Conservation (phyloP, 2,113 vertebrate genomes). For the Brevimyrus niger region DNA sequence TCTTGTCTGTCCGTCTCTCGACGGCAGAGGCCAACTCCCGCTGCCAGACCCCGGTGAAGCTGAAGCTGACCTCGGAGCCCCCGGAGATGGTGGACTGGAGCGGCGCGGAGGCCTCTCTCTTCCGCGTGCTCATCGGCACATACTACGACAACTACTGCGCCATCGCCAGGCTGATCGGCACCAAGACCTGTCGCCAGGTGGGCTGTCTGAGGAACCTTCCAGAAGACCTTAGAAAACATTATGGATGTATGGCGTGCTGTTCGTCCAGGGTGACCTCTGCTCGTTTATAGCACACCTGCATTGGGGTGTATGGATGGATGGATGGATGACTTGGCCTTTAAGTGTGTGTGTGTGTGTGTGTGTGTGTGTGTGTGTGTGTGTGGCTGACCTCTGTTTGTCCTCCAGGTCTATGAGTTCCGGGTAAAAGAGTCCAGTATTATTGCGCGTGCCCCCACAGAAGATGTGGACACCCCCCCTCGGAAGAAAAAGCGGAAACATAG, state of each 20-base stretch:
- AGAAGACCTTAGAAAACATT: neutral
- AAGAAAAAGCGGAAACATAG: constrained; percentile 98
- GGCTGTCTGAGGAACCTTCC: neutral
- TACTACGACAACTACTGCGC: constrained; percentile 98
- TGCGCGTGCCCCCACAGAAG: constrained; percentile 84
- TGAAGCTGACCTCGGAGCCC: constrained; percentile 79
- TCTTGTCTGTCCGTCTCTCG: neutral
- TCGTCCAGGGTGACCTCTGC: neutral
- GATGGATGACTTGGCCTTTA: neutral
- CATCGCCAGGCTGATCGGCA: constrained; percentile 87
- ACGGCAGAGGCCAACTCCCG: constrained; percentile 84
- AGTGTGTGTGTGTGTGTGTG: neutral
- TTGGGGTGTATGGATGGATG: neutral
- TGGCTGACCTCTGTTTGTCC: neutral
- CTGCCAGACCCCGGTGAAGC: constrained; percentile 92
- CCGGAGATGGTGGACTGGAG: constrained; percentile 88
- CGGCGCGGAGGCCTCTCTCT: constrained; percentile 92
- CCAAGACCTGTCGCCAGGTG: constrained; percentile 95
- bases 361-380: neutral
- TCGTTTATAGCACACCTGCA: neutral
- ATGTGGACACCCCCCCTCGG: constrained; percentile 91
- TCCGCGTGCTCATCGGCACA: constrained; percentile 92
- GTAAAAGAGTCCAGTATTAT: constrained; percentile 97
- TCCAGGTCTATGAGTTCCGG: constrained; percentile 94
- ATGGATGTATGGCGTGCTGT: neutral